Conservation (phyloP, 2,888 invertebrate genomes). For the Aphidius colemani region DNA sequence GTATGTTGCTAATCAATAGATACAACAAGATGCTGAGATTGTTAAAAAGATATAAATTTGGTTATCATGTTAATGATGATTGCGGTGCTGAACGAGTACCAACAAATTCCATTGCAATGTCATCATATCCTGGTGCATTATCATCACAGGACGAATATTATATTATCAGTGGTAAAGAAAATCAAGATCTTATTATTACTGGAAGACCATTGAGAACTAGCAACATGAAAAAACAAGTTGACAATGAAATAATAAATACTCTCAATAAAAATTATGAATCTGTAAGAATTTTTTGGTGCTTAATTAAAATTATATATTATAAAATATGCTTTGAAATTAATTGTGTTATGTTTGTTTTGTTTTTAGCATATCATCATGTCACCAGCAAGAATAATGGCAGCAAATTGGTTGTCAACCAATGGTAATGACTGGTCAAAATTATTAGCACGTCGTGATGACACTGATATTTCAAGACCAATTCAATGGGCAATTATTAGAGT, state of each 20-base stretch:
- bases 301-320: too few species aligned
- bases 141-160: conserved; percentile 86
- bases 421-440: conserved; percentile 76
- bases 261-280: conserved; percentile 1
- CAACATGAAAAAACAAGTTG: neutral
- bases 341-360: neutral
- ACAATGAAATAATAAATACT: too few species aligned
- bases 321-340: neutral
- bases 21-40: conserved; percentile 83
- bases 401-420: conserved; percentile 77
- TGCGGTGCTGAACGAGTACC: conserved; percentile 64
- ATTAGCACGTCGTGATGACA: conserved; percentile 74
- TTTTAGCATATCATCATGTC: conserved; percentile 62
- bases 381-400: conserved; percentile 78
- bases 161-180: conserved; percentile 63
- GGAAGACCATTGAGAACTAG: conserved; percentile 78
- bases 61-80: conserved; percentile 68
- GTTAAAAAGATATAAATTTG: conserved; percentile 82
- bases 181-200: conserved; percentile 64
- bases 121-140: conserved; percentile 82
- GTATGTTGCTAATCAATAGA: conserved; percentile 51
- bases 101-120: conserved; percentile 74
- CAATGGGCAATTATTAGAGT: conserved; percentile 85
- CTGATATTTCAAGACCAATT: conserved; percentile 65
- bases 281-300: conserved; percentile 20